Evolutionary conservation across 2,113 vertebrate genomes (phyloP).

Genomic region (Forbesichthys agassizii): DNA sequence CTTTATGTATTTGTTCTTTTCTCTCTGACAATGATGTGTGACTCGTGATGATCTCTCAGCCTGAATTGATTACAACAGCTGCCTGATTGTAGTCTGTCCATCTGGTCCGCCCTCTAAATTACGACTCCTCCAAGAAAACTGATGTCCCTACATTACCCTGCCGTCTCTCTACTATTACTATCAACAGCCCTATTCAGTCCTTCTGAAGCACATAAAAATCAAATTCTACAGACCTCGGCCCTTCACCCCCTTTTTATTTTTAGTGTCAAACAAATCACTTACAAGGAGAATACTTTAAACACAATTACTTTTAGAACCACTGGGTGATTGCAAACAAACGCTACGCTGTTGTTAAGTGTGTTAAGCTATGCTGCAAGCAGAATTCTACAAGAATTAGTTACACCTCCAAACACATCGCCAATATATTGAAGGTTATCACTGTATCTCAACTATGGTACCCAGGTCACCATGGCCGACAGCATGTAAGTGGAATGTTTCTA

Average conservation of each 20-base stretch:
- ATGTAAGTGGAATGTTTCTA: too few relatives aligned
- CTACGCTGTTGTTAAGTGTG: too few relatives aligned
- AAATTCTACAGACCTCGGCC: slow-evolving; percentile 38
- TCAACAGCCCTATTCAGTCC: slow-evolving; percentile 49
- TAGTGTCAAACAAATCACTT: slow-evolving; percentile 27
- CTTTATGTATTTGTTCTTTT: slow-evolving; percentile 15
- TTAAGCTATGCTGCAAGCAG: too few relatives aligned
- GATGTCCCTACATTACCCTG: slow-evolving; percentile 7
- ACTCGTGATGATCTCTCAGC: slow-evolving; percentile 56
- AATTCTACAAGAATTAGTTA: too few relatives aligned
- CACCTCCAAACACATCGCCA: too few relatives aligned
- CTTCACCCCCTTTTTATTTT: slow-evolving; percentile 41
- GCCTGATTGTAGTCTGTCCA: slow-evolving; percentile 66
- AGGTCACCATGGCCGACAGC: too few relatives aligned
- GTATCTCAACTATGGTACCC: too few relatives aligned
- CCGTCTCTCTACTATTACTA: slow-evolving; percentile 40
- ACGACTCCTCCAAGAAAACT: slow-evolving; percentile 53
- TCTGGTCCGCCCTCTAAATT: slow-evolving; percentile 66
- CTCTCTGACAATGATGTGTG: not conserved
- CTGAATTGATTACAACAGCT: slow-evolving; percentile 69
- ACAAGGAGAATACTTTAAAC: slow-evolving; percentile 30
- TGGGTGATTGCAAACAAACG: slow-evolving; percentile 11
- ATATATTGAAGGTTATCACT: too few relatives aligned
- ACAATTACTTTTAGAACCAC: slow-evolving; percentile 26
- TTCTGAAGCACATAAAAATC: slow-evolving; percentile 41